Base-by-base conservation (phyloP, 1,140 invertebrate species). In the Tenebrio molitor region DNA sequence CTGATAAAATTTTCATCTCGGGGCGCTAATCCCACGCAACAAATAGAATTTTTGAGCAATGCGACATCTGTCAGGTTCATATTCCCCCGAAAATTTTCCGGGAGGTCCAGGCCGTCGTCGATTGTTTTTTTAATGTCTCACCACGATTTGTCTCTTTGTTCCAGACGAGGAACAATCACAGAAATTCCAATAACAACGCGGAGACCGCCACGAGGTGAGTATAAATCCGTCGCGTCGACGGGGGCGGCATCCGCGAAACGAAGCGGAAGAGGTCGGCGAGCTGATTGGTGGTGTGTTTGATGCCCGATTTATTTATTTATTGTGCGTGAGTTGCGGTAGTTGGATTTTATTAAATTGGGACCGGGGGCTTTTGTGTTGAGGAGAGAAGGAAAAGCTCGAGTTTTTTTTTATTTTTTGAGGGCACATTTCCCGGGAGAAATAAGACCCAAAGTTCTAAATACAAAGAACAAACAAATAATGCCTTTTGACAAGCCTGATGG, bases 101-200 rank as follows among this genome's bases (percentile, higher is more conserved):
- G n/a, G n/a, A 29, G 25, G 3, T 29, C 25, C 3, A 8, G 25
- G 25, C 8, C 3, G 3, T 29, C 8, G 25, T 29, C 25, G 8
- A 8, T 29, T 29, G n/a, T n/a, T 29, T 29, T 3, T 29, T 29
- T 29, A 8, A 29, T 29, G 25, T 3, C 25, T 29, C 3, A 29
- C 8, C 3, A 29, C 25, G 8, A 29, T 3, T 29, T 3, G 25
- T 29, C 8, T 29, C 25, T 29, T 19, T 66, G 64, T 66, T 66
- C n/a, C 64, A 66, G 64, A 42, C 64, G 16, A 17, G 64, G 15
- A 66, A 25, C 64, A 66, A 42, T 66, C 64, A 42, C 25, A 66
- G 23, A 66, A 66, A 66, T 16, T 68, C 65, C 41, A 68, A 68
- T 19, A 68, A 68, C 14, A 68, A 68, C 29, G 16, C 65, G 16